phyloP scores from a whole-genome alignment of 2,113 vertebrate species.

The Protobothrops flavoviridis region DNA sequence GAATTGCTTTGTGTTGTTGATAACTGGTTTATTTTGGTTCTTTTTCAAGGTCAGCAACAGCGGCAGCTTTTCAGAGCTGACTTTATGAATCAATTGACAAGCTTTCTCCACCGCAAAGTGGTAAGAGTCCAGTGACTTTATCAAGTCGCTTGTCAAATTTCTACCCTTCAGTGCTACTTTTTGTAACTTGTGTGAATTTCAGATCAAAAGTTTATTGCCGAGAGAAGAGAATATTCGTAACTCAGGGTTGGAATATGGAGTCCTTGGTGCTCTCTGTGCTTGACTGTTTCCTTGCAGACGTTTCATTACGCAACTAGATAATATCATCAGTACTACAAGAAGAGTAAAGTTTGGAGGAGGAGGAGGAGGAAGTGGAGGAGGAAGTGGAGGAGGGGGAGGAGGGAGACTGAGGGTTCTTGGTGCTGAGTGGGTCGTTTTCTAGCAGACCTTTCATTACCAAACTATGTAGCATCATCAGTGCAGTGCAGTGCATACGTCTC shows the following conservation, averaged over 20 bases:
- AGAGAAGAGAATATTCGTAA: background rate
- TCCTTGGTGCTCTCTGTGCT: too few species aligned
- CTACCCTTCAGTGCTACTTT: background rate
- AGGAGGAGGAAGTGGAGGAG: background rate
- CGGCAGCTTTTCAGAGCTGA: background rate
- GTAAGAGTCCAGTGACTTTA: background rate
- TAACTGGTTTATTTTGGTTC: slow-evolving; percentile 28
- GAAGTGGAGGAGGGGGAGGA: background rate
- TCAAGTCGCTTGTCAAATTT: background rate
- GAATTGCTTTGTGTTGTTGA: slow-evolving; percentile 36
- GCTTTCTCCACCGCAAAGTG: background rate
- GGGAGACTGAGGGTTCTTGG: background rate
- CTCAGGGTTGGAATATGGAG: background rate
- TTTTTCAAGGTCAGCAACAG: slow-evolving; percentile 28
- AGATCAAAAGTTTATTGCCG: background rate
- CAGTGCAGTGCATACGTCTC: too few species aligned
- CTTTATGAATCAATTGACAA: slow-evolving; percentile 20
- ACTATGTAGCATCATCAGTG: too few species aligned
- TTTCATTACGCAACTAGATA: too few species aligned
- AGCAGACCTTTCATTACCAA: too few species aligned
- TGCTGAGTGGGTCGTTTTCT: background rate
- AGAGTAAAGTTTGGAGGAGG: background rate
- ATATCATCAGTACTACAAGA: too few species aligned
- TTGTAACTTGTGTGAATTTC: background rate
- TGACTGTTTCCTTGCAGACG: too few species aligned